Evolutionary conservation across 92 coral and sea anemone genomes (phyloP), one percentile per base, ranked within the genome.

Genomic region (Hydrozoanthus gracilis): DNA sequence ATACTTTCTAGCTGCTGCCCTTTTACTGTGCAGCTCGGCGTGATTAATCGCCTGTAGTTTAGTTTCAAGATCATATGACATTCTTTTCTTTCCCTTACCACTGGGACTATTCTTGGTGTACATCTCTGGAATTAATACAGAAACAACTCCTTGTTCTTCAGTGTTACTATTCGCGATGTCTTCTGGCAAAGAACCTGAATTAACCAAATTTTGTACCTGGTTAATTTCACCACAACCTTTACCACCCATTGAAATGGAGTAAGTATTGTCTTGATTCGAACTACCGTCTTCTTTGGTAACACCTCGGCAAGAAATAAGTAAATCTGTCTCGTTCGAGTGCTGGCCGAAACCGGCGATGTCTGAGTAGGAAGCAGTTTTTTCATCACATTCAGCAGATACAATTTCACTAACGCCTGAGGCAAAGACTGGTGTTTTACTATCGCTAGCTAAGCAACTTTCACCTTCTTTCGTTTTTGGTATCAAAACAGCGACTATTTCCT

Each of bases 1-100:
- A 82, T 67, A 82, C 51, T 82, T 82, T 47, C 86, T 67, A 2
- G 86, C 86, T 13, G 86, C 86, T 47, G 86, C 76, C 20, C 86
- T 51, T 18, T 82, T 82, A 47, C 86, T 71, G 64, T 82, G 9
- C 27, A 47, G 47, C 15, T 82, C 86, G 6, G 86, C 73, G 47
- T 61, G 76, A 18, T 69, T 55, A 20, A 82, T 44, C 5, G 86
- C 86, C 44, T 82, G 77, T 11, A 82, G 77, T 71, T 82, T 82
- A 45, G 86, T 82, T 82, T 67, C 76, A 12, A 82, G 73, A 82
- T 82, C 86, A 48, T 82, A 82, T 4, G 86, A 82, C 76, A 67
- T 82, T 66, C 86, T 82, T 66, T 82, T 82, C 66, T 82, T 82
- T 67, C 86, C 86, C 47, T 82, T 82, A 9, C 86, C 86, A 27